Base-by-base conservation (phyloP, 2,888 invertebrate species). In the Ochlodes sylvanus region DNA sequence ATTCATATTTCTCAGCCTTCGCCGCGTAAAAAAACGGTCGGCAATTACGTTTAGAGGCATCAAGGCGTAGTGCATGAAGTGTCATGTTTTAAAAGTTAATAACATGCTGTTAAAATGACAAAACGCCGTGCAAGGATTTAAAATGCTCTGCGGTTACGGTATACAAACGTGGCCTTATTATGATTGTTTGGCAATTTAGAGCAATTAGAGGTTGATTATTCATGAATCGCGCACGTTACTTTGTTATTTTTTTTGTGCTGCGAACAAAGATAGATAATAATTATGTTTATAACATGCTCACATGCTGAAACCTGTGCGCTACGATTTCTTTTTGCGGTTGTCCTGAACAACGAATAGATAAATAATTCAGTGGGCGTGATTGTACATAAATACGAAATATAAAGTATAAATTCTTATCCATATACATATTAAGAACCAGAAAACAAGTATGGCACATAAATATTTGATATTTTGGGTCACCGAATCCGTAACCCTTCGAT, bases 71-170 rank as follows among this genome's bases (percentile, higher is more conserved):
- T 64, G 62, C 76, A 69, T 71, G 76, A 73, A 75, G 78, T 79
- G 60, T 55, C 73, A 80, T 81, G 83, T 74, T 78, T 82, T 81
- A 69, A 71, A 71, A 63, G 71, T 75, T 84, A 87, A 86, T 86
- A 83, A 84, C 79, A 83, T 66, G 79, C 74, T 81, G 77, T 80
- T 79, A 75, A 72, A 74, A 77, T 82, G 83, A 86, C 87, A 86
- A 83, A 88, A 83, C 80, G 84, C 71, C 83, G 79, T 78, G 77
- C 21, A 76, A 77, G 79, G 79, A 77, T 81, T 87, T 84, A 82
- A 83, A 76, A 85, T 79, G 77, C 77, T 75, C 73, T 63, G 56
- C 42, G 56, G 66, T 64, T 63, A 54, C 54, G 21, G 50, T 63
- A 5, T 2, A 52, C n/a, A n/a, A n/a, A n/a, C 21, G 52, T 52